Base-by-base conservation (phyloP, 37 sponge, comb jelly and placozoan species). In the Tethya wilhelma region DNA sequence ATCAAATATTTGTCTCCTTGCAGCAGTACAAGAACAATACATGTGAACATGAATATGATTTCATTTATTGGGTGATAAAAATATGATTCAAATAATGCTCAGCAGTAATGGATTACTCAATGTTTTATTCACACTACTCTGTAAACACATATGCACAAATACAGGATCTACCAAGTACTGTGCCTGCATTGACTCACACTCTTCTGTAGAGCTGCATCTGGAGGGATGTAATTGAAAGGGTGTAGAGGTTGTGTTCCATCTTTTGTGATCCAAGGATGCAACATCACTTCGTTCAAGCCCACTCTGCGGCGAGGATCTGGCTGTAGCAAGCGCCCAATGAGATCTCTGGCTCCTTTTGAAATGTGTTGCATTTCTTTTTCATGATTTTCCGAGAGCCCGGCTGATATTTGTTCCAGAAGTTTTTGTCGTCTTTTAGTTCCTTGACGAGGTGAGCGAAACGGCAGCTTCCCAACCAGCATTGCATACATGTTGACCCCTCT, bases 401-500 rank as follows among this genome's bases (percentile, higher is more conserved):
- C 80, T 2, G 93, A 53, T 22, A 98, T 98, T 90, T 95, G 96
- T 33, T 98, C 93, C 14, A 98, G 69, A 11, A 98, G 87, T 55
- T 88, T 90, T 75, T 95, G 93, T 67, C 98, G 63, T 34, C 85
- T 80, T 66, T 93, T 98, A 14, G 89, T 69, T 0, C 96, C 93
- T 34, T 98, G 93, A 19, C 93, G 74, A 40, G 98, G 96, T 0
- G 91, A 93, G 37, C 96, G 79, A 79, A 98, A 98, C 25, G 98
- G 98, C 20, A 98, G 93, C 56, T 87, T 95, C 0, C 98, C 98
- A 2, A 92, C 87, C 53, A 98, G 34, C 98, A 98, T 98, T 33
- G 96, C 98, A 83, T 90, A 98, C 93, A 98, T 92, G 80, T 98
- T 98, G 60, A 98, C 98, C 34, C 98, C 98, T 19, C 97, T 96